phyloP scores from a whole-genome alignment of 2,888 invertebrate genomes.

The Periphyllus acericola region DNA sequence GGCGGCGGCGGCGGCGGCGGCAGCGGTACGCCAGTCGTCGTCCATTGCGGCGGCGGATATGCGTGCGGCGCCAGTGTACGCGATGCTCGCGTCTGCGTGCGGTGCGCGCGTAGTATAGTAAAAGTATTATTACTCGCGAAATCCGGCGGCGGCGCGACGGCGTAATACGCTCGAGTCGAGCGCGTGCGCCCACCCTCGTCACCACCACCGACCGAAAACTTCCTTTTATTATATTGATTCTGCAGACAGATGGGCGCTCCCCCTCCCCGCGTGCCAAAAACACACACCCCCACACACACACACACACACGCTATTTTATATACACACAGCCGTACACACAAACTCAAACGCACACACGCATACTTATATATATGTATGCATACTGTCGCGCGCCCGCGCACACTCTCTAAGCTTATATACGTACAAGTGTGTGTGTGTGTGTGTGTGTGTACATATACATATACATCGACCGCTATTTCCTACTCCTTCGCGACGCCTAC shows the following conservation, averaged over 20 bases:
- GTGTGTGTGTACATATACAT: not conserved
- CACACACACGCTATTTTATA: not conserved
- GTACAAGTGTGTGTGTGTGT: too few species aligned
- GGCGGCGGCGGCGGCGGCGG: not conserved
- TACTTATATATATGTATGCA: too few species aligned
- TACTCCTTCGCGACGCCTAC: not conserved
- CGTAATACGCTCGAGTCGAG: slow-evolving; percentile 20
- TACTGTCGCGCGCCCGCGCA: too few species aligned
- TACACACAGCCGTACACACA: not conserved
- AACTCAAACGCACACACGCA: not conserved
- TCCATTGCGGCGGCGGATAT: slow-evolving; percentile 30
- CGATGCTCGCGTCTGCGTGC: not conserved
- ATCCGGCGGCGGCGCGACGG: slow-evolving; percentile 46
- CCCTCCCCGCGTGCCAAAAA: not conserved
- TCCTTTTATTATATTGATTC: slow-evolving; percentile 61
- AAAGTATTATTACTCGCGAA: slow-evolving; percentile 54
- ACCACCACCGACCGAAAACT: slow-evolving; percentile 22
- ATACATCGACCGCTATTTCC: not conserved
- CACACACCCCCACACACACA: not conserved
- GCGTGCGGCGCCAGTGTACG: slow-evolving; percentile 8
- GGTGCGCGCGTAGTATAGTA: slow-evolving; percentile 30
- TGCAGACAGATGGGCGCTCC: slow-evolving; percentile 58
- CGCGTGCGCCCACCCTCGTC: slow-evolving; percentile 39
- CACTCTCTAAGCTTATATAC: too few species aligned
- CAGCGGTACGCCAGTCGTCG: slow-evolving; percentile 26